Conservation (phyloP, 2,113 vertebrate species). For the Tachysurus fulvidraco region DNA sequence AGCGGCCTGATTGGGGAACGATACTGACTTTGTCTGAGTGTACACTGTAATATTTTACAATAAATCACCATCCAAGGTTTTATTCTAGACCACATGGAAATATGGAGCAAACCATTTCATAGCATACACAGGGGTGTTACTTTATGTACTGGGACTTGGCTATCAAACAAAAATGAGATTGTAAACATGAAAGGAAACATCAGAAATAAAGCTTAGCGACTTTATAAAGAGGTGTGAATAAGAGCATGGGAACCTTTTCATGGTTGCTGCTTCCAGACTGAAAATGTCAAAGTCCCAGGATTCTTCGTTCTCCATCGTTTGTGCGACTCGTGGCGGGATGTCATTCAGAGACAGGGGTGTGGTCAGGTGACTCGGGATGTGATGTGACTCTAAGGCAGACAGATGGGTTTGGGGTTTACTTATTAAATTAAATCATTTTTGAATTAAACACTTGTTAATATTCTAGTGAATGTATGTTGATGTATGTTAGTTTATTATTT, state of each 20-base stretch:
- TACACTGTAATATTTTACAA: background rate
- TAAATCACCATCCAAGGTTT: background rate
- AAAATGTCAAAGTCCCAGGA: conserved; percentile 95
- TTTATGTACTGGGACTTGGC: background rate
- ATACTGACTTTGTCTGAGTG: background rate
- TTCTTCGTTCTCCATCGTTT: conserved; percentile 92
- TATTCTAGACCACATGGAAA: background rate
- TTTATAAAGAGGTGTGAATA: background rate
- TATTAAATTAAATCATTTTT: background rate
- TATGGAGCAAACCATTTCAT: background rate
- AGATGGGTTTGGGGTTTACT: background rate
- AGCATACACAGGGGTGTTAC: background rate
- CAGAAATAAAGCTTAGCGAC: background rate
- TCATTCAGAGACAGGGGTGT: conserved; percentile 82
- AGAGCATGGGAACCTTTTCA: conserved; percentile 78
- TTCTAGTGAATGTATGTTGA: background rate
- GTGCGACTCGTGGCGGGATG: conserved; percentile 84
- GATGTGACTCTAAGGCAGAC: conserved; percentile 77
- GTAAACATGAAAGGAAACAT: background rate
- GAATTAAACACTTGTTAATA: background rate
- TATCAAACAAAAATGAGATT: background rate
- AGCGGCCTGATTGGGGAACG: conserved; percentile 79
- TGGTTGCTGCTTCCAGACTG: conserved; percentile 89
- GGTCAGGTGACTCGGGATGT: conserved; percentile 74
- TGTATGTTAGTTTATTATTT: background rate